Evolutionary conservation across 2,888 invertebrate species (phyloP).

Genomic region (Dolichopus griseipennis): DNA sequence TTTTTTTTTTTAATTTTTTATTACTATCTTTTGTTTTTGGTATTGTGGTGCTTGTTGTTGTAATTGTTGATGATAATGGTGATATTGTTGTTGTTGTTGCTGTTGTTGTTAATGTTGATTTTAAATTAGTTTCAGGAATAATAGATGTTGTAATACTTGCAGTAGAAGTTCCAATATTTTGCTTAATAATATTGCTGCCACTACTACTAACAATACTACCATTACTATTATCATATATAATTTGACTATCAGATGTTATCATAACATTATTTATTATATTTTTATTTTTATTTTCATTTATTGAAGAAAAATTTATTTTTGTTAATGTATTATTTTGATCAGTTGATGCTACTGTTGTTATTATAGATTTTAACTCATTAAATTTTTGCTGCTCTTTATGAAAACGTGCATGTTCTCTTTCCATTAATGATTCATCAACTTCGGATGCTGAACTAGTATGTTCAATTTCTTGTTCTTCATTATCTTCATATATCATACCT

Average conservation of each 20-base stretch:
- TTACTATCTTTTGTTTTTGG: conserved; percentile 23
- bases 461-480: conserved; percentile 51
- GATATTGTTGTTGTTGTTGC: conserved; percentile 14
- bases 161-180: too few relatives aligned
- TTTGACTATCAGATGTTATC: too few relatives aligned
- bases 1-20: conserved; percentile 31
- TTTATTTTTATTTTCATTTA: too few relatives aligned
- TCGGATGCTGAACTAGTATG: conserved; percentile 37
- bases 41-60: conserved; percentile 13
- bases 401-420: conserved; percentile 15
- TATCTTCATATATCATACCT: conserved; percentile 81
- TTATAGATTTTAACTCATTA: neutral
- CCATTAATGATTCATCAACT: conserved; percentile 43
- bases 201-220: too few relatives aligned
- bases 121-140: neutral
- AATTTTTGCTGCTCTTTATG: conserved; percentile 13
- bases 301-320: too few relatives aligned
- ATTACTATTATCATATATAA: too few relatives aligned
- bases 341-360: conserved; percentile 13
- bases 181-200: too few relatives aligned
- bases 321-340: too few relatives aligned
- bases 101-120: conserved; percentile 12
- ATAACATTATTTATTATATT: too few relatives aligned
- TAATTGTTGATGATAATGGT: conserved; percentile 15
- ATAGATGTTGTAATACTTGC: too few relatives aligned